Evolutionary conservation across 2,888 invertebrate species (phyloP), one percentile per base, ranked within the genome.

Genomic region (Epistrophella euchroma): DNA sequence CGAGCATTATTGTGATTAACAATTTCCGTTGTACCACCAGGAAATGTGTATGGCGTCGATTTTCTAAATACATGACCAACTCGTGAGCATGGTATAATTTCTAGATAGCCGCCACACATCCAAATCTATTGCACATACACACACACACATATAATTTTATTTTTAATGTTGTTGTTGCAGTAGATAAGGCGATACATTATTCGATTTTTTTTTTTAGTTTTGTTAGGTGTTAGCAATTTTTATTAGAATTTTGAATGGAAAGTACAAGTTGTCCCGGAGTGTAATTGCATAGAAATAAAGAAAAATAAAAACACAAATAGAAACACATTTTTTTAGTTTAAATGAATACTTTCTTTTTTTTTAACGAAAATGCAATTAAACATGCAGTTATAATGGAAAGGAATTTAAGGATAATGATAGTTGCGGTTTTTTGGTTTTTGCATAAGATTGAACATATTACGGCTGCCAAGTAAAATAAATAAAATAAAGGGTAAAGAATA

Each of bases 1-100:
- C 99, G 95, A 92, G 98, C 98, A 94, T 98, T 98, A 96, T 99
- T 99, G 94, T 98, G 98, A 94, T 99, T 98, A 93, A 99, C 99
- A 92, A 99, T 98, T 91, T 96, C 96, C 93, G 97, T 97, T 90
- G 98, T 98, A 91, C 98, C 99, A 90, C 98, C 99, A 77, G 99
- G 99, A 95, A 99, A 98, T 90, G 98, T 97, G 94, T 99, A 99
- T 75, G 99, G 99, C 89, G 99, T 98, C 90, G 97, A 97, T 94
- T 98, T 98, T 93, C 98, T 96, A 95, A 98, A 98, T 92, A 98
- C 98, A 94, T 98, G 98, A 89, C 98, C 98, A 90, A 98, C 98
- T 93, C 97, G 96, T 89, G 97, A 97, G 93, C 98, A 98, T 91
- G 98, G 98, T 90, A 97, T 96, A 91, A 98, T 98, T 94, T 98